Percentiles rank a stretch among this genome's conserved stretches.
Evolutionary conservation across 1,140 invertebrate species (phyloP).

Genomic region (Bombus huntii): DNA sequence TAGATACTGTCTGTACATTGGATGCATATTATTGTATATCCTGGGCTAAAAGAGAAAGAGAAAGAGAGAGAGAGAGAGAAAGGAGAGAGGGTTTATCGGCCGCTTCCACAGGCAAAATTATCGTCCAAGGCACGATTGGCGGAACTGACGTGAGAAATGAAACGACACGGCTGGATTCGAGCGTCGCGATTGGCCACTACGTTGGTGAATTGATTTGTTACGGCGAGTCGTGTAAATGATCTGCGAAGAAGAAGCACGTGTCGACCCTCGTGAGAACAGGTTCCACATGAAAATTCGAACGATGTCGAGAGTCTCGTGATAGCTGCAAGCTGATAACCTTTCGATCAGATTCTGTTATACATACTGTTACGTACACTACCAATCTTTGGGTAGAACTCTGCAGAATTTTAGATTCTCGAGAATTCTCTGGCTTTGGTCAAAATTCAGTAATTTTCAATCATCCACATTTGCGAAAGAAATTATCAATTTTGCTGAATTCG

Average conservation of each 20-base stretch:
- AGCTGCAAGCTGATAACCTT: no score
- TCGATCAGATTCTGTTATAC: no score
- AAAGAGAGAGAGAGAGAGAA: not conserved
- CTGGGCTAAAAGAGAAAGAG: not conserved
- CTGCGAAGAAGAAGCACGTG: not conserved
- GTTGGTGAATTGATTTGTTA: constrained; percentile 33
- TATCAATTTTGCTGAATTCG: no score
- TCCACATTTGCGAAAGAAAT: no score
- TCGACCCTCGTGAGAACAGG: constrained; percentile 10
- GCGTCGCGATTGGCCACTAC: constrained; percentile 11
- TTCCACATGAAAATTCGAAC: not conserved
- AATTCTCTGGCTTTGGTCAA: no score
- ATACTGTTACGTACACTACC: no score
- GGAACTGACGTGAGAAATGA: constrained; percentile 49
- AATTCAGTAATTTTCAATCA: no score
- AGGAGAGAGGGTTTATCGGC: constrained; percentile 22
- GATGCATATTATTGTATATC: not conserved
- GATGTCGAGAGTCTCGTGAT: not conserved
- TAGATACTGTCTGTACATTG: not conserved
- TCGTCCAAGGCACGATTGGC: constrained; percentile 46
- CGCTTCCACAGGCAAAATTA: constrained; percentile 29
- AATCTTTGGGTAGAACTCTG: no score
- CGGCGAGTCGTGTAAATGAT: constrained; percentile 5
- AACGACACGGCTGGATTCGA: constrained; percentile 20
- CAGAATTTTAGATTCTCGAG: no score